These are phyloP conservation scores for Ophion obscuratus DNA, from an alignment of 2,888 invertebrate genomes.

Conservation along the genomic window DNA sequence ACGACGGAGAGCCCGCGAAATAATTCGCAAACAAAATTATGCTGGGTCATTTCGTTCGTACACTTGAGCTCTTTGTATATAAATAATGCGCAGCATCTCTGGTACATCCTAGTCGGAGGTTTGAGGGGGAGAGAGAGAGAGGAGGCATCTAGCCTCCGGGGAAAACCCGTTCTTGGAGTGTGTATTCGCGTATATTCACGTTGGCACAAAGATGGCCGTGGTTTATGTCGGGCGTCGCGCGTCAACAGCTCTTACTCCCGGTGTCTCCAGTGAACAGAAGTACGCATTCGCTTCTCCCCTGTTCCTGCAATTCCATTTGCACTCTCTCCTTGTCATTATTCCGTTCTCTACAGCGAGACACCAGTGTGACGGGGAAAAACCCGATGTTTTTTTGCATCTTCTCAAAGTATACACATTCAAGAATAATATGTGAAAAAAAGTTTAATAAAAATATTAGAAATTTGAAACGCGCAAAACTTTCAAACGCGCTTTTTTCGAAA, in stretches of 20 bases:
- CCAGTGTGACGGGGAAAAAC: too few relatives aligned
- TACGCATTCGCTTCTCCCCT: background rate
- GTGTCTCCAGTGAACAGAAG: background rate
- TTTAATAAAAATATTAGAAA: too few relatives aligned
- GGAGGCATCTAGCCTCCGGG: constrained; percentile 44
- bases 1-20: constrained; percentile 6
- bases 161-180: constrained; percentile 68
- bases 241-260: constrained; percentile 48
- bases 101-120: constrained; percentile 46
- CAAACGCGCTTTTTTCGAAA: too few relatives aligned
- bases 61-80: background rate
- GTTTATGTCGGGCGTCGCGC: constrained; percentile 62
- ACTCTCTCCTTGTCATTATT: constrained; percentile 15
- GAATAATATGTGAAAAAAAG: too few relatives aligned
- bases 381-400: too few relatives aligned
- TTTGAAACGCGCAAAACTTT: too few relatives aligned
- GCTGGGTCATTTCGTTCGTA: constrained; percentile 11
- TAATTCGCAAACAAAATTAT: constrained; percentile 46
- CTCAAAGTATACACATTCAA: too few relatives aligned
- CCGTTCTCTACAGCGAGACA: background rate
- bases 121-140: constrained; percentile 45
- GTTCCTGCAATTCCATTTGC: constrained; percentile 7
- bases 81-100: constrained; percentile 43
- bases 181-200: constrained; percentile 17
- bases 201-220: constrained; percentile 68